Evolutionary conservation across 1,140 invertebrate species (phyloP).

Genomic region (Thalassaphorura encarpata): DNA sequence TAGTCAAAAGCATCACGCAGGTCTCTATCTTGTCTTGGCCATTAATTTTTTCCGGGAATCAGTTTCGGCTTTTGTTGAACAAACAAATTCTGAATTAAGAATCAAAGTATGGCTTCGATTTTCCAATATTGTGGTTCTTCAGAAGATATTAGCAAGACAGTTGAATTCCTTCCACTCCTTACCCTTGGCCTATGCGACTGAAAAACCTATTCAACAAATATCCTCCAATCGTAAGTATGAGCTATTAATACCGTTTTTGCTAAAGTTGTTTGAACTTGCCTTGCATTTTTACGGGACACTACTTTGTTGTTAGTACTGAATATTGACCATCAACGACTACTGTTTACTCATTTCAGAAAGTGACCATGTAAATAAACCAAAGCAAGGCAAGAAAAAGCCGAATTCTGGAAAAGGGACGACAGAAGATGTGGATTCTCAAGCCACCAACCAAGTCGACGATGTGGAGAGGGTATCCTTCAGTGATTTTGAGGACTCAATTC

Average conservation of each 20-base stretch:
- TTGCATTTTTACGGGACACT: not conserved
- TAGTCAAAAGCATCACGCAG: conserved; percentile 11
- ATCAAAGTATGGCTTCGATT: conserved; percentile 24
- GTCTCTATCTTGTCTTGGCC: conserved; percentile 19
- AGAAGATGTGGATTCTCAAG: not conserved
- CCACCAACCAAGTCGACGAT: not conserved
- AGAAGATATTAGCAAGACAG: conserved; percentile 11
- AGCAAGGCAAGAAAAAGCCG: conserved; percentile 6
- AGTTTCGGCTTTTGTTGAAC: conserved; percentile 18
- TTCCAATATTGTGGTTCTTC: conserved; percentile 16
- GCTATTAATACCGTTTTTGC: not conserved
- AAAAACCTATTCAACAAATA: no score
- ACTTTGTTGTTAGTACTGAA: not conserved
- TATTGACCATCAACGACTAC: not conserved
- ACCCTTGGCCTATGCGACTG: conserved; percentile 20
- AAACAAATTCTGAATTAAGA: conserved; percentile 8
- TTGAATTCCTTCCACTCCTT: conserved; percentile 9
- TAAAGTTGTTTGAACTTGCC: not conserved
- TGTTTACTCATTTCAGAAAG: not conserved
- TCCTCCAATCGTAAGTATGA: no score
- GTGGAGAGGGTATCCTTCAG: not conserved
- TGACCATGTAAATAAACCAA: conserved; percentile 6
- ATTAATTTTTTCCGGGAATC: conserved; percentile 29
- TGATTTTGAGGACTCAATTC: conserved; percentile 10
- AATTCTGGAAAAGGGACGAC: not conserved